Conservation (phyloP, 1,140 invertebrate species). For the Epicauta chinensis region DNA sequence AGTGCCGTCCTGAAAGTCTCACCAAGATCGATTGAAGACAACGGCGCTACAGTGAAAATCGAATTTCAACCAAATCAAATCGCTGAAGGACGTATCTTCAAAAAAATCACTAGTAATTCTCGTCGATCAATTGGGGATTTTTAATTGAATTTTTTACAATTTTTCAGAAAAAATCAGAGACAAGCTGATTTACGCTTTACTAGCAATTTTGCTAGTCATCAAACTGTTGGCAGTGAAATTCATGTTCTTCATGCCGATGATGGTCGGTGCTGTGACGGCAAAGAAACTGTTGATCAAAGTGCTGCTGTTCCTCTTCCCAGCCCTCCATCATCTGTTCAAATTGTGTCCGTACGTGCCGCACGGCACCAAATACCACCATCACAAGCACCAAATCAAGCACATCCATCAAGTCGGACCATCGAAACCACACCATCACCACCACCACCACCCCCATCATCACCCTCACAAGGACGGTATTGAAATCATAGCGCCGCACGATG, state of each 20-base stretch:
- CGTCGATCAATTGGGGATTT: neutral
- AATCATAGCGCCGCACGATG: constrained; percentile 18
- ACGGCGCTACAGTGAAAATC: constrained; percentile 63
- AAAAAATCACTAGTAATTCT: constrained; percentile 68
- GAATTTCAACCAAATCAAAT: constrained; percentile 52
- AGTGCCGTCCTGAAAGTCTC: constrained; percentile 64
- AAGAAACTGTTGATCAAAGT: constrained; percentile 77
- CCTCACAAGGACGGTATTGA: constrained; percentile 42
- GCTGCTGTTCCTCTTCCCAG: constrained; percentile 72
- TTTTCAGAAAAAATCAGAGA: constrained; percentile 70
- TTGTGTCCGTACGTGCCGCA: constrained; percentile 74
- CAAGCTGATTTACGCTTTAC: constrained; percentile 64
- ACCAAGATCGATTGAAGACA: constrained; percentile 61
- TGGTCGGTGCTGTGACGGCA: constrained; percentile 69
- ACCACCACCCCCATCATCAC: constrained; percentile 32
- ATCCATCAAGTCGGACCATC: constrained; percentile 49
- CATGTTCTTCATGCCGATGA: constrained; percentile 64
- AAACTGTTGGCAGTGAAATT: constrained; percentile 73
- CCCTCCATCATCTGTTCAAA: constrained; percentile 74
- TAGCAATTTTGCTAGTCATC: constrained; percentile 68
- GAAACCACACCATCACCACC: constrained; percentile 33
- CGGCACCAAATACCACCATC: constrained; percentile 68
- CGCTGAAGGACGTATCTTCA: constrained; percentile 56
- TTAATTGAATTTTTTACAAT: constrained; percentile 1
- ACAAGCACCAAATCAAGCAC: constrained; percentile 65